phyloP scores from a whole-genome alignment of 2,888 invertebrate species.

The Oxyscelio sp. region DNA sequence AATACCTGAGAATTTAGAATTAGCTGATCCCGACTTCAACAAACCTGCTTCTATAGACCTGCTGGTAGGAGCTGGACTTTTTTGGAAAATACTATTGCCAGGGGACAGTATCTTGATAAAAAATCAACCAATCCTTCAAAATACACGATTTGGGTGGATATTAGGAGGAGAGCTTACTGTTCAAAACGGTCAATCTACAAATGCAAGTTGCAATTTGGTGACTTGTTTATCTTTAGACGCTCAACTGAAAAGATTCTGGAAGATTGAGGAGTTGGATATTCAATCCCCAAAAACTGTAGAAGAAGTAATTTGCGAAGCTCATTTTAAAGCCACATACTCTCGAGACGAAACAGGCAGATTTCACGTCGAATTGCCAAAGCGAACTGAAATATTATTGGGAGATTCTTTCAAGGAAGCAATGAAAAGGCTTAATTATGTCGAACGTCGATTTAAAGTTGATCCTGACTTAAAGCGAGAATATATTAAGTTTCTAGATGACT shows the following conservation, averaged over 20 bases:
- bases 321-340: not conserved
- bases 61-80: not conserved
- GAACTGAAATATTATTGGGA: not conserved
- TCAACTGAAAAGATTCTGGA: conserved; percentile 1
- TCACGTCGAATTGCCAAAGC: not conserved
- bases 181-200: too few relatives aligned
- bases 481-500: conserved; percentile 33
- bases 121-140: not conserved
- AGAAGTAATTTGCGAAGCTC: conserved; percentile 19
- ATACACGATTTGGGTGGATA: conserved; percentile 1
- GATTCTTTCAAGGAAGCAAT: conserved; percentile 42
- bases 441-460: not conserved
- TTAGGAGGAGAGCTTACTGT: not conserved
- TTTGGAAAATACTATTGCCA: not conserved
- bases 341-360: conserved; percentile 3
- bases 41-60: conserved; percentile 10
- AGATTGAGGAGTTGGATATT: conserved; percentile 1
- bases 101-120: not conserved
- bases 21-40: conserved; percentile 20
- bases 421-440: conserved; percentile 10
- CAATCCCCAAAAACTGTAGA: conserved; percentile 8
- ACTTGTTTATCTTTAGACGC: not conserved
- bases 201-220: not conserved
- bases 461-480: conserved; percentile 28
- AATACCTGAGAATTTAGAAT: not conserved